Percentiles rank a stretch among this genome's conserved stretches.
phyloP scores from a whole-genome alignment of 2,113 vertebrate genomes.

The Sterrhoptilus dennistouni region DNA sequence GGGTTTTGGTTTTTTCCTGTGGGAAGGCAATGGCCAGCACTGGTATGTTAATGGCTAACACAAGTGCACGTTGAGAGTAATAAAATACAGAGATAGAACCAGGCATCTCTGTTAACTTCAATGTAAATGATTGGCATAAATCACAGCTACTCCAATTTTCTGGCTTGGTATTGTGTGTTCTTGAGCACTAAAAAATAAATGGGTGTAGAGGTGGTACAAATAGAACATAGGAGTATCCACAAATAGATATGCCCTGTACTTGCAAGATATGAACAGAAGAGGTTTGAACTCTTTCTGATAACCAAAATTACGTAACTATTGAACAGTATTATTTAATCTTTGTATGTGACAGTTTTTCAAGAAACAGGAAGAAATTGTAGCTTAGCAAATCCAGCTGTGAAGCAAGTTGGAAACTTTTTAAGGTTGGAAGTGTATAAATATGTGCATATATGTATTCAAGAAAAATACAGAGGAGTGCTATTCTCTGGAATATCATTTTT shows the following conservation, averaged over 20 bases:
- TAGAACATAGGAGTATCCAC: not conserved
- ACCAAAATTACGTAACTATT: not conserved
- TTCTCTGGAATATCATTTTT: not conserved
- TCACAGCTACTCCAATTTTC: not conserved
- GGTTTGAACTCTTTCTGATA: not conserved
- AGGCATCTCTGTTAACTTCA: not conserved
- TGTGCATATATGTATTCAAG: not conserved
- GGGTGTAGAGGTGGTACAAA: not conserved
- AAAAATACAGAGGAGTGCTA: not conserved
- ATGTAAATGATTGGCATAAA: not conserved
- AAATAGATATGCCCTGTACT: not conserved
- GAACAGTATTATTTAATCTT: not conserved
- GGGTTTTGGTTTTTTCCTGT: not conserved
- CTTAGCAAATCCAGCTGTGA: not conserved
- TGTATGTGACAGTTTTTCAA: not conserved
- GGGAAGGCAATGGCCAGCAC: not conserved
- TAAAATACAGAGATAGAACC: constrained; percentile 9
- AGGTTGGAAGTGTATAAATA: not conserved
- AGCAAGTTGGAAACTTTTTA: not conserved
- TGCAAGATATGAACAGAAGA: not conserved
- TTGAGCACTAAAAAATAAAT: not conserved
- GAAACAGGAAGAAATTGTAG: not conserved
- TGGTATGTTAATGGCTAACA: constrained; percentile 33
- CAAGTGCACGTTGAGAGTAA: not conserved
- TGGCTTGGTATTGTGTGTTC: not conserved